Evolutionary conservation across 1,140 invertebrate species (phyloP), one percentile per base, ranked within the genome.

Genomic region (Diorhabda elongata): DNA sequence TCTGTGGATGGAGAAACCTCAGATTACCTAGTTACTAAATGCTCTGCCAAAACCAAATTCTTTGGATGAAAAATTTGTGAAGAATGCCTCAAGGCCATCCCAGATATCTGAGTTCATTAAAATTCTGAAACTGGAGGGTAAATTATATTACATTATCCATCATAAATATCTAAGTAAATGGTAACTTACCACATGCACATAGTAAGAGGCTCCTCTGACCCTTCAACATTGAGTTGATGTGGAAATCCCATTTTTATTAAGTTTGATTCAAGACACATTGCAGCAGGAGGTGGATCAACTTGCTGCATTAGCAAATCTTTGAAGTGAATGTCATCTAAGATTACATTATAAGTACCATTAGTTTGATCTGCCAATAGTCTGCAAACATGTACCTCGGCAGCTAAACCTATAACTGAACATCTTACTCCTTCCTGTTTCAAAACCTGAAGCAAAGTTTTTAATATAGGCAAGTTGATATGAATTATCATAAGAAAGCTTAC

Each of bases 221-320:
- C 84, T 72, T 86, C 85, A 45, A 81, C 80, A n/a, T 78, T 76
- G 58, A 86, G 84, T 68, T 89, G 85, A 84, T 93, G 91, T 47
- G 92, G 92, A 80, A 97, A 97, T n/a, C 94, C 94, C 92, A 97
- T 95, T 84, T 94, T 94, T 42, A 97, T 92, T 3, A 95, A 86
- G 5, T 92, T 92, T 43, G 93, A 90, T 76, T 95, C 92, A 74
- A 94, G 83, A 64, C 89, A 88, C 47, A 88, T 85, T 45, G 90
- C 90, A 8, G 94, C 90, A 8, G 95, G 89, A 45, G 96, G 95
- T 52, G 98, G 98, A 77, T 92, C 88, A 26, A 98, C 89, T 77
- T 96, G 92, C 42, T 87, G 85, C 71, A 89, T 82, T 44, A 92
- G 79, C 58, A 95, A 85, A 76, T 96, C 92, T 73, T 91, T 87